Evolutionary conservation across 2,888 invertebrate species (phyloP).

Genomic region (Lucinisca nassula): DNA sequence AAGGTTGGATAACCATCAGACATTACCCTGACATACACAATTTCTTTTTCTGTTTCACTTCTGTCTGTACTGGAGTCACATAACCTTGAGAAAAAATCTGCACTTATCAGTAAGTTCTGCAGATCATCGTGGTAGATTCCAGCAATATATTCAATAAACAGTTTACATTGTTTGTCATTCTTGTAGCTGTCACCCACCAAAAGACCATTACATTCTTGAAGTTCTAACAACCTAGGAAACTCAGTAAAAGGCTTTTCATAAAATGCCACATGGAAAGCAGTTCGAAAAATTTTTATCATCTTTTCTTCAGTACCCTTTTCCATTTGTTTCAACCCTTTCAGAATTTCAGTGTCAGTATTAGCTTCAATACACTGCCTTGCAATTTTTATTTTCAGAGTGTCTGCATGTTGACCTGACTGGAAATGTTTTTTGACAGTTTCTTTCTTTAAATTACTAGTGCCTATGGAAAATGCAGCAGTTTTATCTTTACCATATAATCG

Average conservation of each 20-base stretch:
- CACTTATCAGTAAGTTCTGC: background rate
- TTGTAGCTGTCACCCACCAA: background rate
- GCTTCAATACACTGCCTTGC: no score
- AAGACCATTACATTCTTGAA: background rate
- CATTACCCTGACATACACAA: background rate
- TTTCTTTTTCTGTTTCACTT: background rate
- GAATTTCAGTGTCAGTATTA: background rate
- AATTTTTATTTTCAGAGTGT: no score
- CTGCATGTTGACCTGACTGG: background rate
- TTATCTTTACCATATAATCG: no score
- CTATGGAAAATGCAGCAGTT: no score
- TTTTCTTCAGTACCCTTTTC: background rate
- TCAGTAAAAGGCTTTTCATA: background rate
- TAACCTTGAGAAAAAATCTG: background rate
- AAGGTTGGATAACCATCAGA: background rate
- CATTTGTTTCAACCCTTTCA: background rate
- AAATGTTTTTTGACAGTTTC: background rate
- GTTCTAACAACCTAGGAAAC: no score
- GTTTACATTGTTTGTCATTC: background rate
- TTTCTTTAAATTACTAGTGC: no score
- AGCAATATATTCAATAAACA: background rate
- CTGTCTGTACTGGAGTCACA: background rate
- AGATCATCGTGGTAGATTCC: background rate
- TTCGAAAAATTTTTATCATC: background rate
- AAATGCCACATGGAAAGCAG: background rate